phyloP scores from a whole-genome alignment of 2,113 vertebrate species.

The Puffinus mauretanicus region DNA sequence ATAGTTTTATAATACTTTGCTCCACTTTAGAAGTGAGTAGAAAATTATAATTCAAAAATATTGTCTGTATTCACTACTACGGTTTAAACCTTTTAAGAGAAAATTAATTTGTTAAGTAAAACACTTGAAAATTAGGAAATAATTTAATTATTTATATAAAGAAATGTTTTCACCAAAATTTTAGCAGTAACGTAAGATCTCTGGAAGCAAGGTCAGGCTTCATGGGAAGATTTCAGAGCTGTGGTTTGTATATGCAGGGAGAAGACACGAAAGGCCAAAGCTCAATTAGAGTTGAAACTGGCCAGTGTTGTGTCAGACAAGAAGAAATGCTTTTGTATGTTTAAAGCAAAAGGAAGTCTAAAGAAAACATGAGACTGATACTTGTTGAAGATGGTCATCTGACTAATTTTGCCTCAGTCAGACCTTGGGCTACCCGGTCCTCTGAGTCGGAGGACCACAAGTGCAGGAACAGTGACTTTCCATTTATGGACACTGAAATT shows the following conservation, averaged over 20 bases:
- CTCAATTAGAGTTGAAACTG: not conserved
- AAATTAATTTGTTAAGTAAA: not conserved
- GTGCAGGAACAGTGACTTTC: not conserved
- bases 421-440: not conserved
- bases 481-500: not conserved
- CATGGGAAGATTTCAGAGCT: not conserved
- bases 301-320: not conserved
- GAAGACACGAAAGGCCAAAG: not conserved
- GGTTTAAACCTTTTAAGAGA: not conserved
- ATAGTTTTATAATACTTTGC: not conserved
- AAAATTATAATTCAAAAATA: not conserved
- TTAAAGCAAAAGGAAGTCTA: not conserved
- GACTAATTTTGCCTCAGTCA: not conserved
- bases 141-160: not conserved
- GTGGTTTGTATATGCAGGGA: accelerated
- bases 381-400: not conserved
- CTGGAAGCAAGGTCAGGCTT: not conserved
- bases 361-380: not conserved
- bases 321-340: not conserved
- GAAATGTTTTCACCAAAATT: not conserved
- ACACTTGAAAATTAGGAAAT: not conserved
- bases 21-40: not conserved
- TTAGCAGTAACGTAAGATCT: not conserved
- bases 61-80: not conserved
- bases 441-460: not conserved